Percentiles rank a stretch among this genome's conserved stretches.
Evolutionary conservation across 2,797 vertebrate genomes (phyloP).

Genomic region (Catharus ustulatus): DNA sequence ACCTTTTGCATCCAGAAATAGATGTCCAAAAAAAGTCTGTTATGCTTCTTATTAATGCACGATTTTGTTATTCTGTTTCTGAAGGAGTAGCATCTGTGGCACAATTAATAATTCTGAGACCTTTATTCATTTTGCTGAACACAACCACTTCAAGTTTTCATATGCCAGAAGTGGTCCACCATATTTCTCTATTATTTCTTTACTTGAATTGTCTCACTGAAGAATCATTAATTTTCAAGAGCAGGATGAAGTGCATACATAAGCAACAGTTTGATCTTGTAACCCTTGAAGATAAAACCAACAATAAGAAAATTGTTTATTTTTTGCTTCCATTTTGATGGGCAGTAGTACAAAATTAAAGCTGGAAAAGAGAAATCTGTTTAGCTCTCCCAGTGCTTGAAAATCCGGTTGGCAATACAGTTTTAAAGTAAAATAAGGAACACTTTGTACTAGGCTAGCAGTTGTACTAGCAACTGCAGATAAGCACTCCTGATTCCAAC

Average conservation of each 20-base stretch:
- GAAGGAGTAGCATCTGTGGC: neutral
- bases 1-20: neutral
- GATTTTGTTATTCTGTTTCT: neutral
- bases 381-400: neutral
- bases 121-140: neutral
- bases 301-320: neutral
- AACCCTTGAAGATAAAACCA: neutral
- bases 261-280: neutral
- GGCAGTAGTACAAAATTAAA: neutral
- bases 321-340: neutral
- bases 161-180: neutral
- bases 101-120: neutral
- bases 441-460: neutral
- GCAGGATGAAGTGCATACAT: neutral
- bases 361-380: neutral
- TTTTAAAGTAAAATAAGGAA: neutral
- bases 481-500: neutral
- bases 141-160: neutral
- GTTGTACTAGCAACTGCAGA: neutral
- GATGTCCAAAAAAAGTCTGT: neutral
- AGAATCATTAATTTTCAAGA: neutral
- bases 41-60: neutral
- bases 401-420: neutral
- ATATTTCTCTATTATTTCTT: neutral
- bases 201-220: neutral